Conservation (phyloP, 2,888 invertebrate genomes). For the Xylophagus ater region DNA sequence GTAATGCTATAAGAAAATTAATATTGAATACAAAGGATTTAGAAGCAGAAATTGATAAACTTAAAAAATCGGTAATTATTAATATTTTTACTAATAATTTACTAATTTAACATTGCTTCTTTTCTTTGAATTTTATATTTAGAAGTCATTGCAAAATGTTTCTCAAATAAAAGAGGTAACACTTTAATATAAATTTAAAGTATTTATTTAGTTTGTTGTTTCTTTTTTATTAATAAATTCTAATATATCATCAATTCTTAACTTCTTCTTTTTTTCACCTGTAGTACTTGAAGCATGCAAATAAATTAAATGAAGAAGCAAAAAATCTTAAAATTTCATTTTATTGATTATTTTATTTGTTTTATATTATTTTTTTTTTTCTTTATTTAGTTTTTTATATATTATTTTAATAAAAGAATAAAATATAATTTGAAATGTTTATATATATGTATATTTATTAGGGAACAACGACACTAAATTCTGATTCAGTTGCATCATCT, state of each 20-base stretch:
- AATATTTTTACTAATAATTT: constrained; percentile 19
- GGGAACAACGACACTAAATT: too few species aligned
- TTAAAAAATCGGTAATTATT: constrained; percentile 20
- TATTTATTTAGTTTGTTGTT: background rate
- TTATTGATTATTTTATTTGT: constrained; percentile 3
- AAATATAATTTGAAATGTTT: constrained; percentile 1
- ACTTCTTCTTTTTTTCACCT: background rate
- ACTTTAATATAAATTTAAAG: background rate
- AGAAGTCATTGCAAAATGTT: constrained; percentile 7
- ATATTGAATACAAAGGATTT: constrained; percentile 28
- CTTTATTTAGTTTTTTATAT: background rate
- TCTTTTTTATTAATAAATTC: constrained; percentile 1
- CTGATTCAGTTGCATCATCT: constrained; percentile 21
- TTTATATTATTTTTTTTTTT: background rate
- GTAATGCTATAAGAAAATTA: constrained; percentile 32
- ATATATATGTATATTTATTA: constrained; percentile 2
- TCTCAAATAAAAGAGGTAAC: constrained; percentile 15
- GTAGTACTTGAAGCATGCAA: constrained; percentile 11
- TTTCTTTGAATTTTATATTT: background rate
- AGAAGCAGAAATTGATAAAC: constrained; percentile 28
- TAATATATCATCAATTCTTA: constrained; percentile 4
- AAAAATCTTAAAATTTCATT: constrained; percentile 1
- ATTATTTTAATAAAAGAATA: constrained; percentile 1
- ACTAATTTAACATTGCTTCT: background rate
- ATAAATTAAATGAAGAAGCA: constrained; percentile 10